Conservation (phyloP, 1,140 invertebrate species). For the Anastatus disparis region DNA sequence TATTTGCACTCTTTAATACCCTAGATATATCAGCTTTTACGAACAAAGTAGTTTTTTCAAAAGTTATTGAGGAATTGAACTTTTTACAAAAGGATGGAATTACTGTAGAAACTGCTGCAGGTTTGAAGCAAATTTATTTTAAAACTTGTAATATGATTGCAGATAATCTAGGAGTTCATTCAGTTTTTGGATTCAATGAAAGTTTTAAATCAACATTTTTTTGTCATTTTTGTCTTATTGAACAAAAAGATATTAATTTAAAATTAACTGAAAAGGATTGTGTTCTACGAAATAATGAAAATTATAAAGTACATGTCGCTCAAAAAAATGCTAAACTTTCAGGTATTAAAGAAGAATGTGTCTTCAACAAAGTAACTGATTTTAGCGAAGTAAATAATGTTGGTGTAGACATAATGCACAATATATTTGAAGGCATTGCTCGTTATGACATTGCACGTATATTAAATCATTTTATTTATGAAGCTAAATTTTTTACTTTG, state of each 20-base stretch:
- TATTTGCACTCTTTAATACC: constrained; percentile 39
- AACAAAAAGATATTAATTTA: not conserved
- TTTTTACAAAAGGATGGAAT: constrained; percentile 34
- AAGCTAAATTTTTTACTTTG: constrained; percentile 27
- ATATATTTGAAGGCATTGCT: constrained; percentile 28
- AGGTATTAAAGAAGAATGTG: constrained; percentile 29
- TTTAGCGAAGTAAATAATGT: constrained; percentile 34
- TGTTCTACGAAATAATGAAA: not conserved
- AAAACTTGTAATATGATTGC: constrained; percentile 25
- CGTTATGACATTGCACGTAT: constrained; percentile 28
- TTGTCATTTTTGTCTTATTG: constrained; percentile 36
- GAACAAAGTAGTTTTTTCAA: constrained; percentile 32
- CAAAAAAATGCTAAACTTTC: not conserved
- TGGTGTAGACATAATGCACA: constrained; percentile 33
- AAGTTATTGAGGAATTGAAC: constrained; percentile 38
- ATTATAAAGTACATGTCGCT: not conserved
- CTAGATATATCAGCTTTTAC: constrained; percentile 26
- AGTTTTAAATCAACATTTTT: constrained; percentile 35
- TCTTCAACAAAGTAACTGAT: constrained; percentile 14
- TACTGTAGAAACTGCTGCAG: not conserved
- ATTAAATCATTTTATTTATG: constrained; percentile 29
- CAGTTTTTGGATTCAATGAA: constrained; percentile 40
- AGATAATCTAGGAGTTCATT: constrained; percentile 25
- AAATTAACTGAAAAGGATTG: constrained; percentile 24
- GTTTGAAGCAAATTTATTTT: constrained; percentile 28